These are phyloP conservation scores for Ephydatia muelleri DNA, from an alignment of 37 sponge, comb jelly and placozoan species.

Conservation along the genomic window DNA sequence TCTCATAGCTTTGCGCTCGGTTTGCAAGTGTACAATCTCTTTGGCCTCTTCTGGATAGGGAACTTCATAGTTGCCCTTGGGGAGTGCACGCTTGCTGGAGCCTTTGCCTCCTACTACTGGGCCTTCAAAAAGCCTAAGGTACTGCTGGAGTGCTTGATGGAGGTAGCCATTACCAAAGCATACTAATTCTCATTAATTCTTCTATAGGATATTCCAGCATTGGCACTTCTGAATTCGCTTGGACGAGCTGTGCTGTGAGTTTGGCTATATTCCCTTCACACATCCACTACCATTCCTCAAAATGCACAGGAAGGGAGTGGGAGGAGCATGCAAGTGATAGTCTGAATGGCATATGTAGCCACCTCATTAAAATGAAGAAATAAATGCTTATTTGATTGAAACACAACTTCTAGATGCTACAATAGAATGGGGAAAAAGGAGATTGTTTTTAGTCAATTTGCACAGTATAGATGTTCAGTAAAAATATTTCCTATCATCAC, in stretches of 20 bases:
- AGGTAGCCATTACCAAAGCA: neutral
- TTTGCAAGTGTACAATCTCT: constrained; percentile 90
- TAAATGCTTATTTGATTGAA: too few relatives aligned
- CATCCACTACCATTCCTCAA: too few relatives aligned
- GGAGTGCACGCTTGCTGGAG: constrained; percentile 93
- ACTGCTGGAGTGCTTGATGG: neutral
- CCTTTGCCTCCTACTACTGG: constrained; percentile 98
- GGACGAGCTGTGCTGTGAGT: constrained; percentile 65
- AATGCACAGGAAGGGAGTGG: too few relatives aligned
- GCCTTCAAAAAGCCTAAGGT: constrained; percentile 73
- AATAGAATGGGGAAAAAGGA: too few relatives aligned
- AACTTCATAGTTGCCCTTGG: constrained; percentile 93
- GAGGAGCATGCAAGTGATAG: too few relatives aligned
- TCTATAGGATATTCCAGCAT: constrained; percentile 41
- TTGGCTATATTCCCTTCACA: neutral
- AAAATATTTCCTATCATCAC: too few relatives aligned
- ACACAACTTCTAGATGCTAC: too few relatives aligned
- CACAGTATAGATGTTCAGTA: too few relatives aligned
- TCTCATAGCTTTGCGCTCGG: constrained; percentile 54
- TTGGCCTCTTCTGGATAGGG: constrained; percentile 92
- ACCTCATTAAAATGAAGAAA: too few relatives aligned
- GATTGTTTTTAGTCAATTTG: too few relatives aligned
- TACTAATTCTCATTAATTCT: neutral
- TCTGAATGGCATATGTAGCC: too few relatives aligned
- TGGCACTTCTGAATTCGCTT: constrained; percentile 48